phyloP scores from a whole-genome alignment of 1,140 invertebrate species.

The Pemphigus obesinymphae region DNA sequence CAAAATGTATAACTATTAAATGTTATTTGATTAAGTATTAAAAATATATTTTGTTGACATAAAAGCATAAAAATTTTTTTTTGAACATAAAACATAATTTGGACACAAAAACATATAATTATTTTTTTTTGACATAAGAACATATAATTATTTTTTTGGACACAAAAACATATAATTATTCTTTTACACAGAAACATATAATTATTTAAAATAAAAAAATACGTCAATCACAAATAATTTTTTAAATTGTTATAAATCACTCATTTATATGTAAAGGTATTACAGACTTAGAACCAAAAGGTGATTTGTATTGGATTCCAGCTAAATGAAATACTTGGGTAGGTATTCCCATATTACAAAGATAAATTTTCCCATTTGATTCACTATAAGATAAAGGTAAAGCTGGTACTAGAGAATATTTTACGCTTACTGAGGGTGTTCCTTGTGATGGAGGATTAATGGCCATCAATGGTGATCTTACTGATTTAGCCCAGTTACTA shows the following conservation, averaged over 20 bases:
- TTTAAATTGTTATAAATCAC: neutral
- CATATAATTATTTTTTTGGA: neutral
- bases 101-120: neutral
- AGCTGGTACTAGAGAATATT: constrained; percentile 69
- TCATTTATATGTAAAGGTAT: constrained; percentile 66
- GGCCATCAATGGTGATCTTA: constrained; percentile 71
- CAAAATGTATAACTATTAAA: neutral
- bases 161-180: constrained; percentile 13
- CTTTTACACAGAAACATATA: neutral
- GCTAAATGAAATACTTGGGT: constrained; percentile 68
- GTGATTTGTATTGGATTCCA: constrained; percentile 75
- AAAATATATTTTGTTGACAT: neutral
- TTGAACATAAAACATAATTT: too few relatives aligned
- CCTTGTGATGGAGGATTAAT: constrained; percentile 72
- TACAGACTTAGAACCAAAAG: constrained; percentile 82
- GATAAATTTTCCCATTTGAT: constrained; percentile 73
- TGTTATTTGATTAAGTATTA: neutral
- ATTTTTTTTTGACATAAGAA: neutral
- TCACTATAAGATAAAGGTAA: constrained; percentile 68
- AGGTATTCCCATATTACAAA: constrained; percentile 81
- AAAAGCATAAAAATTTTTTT: neutral
- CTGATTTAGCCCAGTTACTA: constrained; percentile 64
- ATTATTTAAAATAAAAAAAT: constrained; percentile 9
- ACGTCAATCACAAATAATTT: constrained; percentile 21
- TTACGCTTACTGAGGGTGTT: constrained; percentile 62